Evolutionary conservation across 2,113 vertebrate species (phyloP).

Genomic region (Cettia cetti): DNA sequence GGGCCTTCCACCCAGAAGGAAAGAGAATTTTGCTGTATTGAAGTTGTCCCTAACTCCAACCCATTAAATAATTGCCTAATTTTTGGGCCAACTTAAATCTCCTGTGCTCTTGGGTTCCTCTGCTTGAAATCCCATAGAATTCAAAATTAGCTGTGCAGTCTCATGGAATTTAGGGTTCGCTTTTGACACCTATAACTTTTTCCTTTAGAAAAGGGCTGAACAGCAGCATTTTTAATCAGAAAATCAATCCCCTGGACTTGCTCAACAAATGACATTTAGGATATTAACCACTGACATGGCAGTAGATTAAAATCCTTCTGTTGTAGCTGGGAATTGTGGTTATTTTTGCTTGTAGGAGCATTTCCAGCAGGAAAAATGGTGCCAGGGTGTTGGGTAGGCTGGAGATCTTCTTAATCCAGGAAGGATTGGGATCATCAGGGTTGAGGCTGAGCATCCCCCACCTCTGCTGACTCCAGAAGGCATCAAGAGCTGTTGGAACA

Average conservation of each 20-base stretch:
- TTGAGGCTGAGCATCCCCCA: background rate
- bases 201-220: background rate
- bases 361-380: background rate
- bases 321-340: background rate
- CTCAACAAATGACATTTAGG: no score
- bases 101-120: background rate
- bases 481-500: background rate
- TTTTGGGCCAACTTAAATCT: background rate
- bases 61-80: background rate
- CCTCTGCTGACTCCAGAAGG: background rate
- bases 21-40: background rate
- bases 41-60: background rate
- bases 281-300: background rate
- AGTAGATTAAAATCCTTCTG: background rate
- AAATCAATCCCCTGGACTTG: accelerated
- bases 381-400: background rate
- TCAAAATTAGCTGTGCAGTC: background rate
- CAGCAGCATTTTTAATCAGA: background rate
- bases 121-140: background rate
- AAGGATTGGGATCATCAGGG: background rate
- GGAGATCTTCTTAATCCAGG: background rate
- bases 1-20: background rate
- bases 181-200: background rate
- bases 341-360: background rate
- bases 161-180: background rate